Conservation (phyloP, 1,140 invertebrate genomes). For the Maniola jurtina region DNA sequence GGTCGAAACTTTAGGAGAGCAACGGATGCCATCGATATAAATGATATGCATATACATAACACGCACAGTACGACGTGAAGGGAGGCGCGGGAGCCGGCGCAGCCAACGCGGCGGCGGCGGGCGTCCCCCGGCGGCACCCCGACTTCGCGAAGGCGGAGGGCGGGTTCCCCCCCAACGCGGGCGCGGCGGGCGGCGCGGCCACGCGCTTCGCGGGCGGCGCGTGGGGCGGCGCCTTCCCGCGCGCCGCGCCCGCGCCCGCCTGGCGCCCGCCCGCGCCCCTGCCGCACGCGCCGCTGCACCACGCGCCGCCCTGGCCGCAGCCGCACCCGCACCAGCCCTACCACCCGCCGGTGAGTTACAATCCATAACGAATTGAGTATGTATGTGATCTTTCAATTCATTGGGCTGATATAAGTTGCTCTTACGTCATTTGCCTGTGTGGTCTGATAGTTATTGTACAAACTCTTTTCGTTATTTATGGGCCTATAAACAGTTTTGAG, state of each 20-base stretch:
- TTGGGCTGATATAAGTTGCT: no score
- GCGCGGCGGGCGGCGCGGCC: constrained; percentile 33
- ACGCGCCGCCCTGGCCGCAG: constrained; percentile 45
- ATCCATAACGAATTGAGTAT: neutral
- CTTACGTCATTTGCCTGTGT: neutral
- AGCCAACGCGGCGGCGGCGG: constrained; percentile 74
- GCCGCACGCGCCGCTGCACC: constrained; percentile 50
- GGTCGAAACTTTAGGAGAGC: constrained; percentile 2
- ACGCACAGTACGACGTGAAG: constrained; percentile 16
- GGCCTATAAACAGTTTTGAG: neutral
- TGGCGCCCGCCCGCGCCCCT: constrained; percentile 57
- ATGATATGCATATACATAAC: constrained; percentile 18
- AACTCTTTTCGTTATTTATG: neutral
- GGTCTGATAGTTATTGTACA: neutral
- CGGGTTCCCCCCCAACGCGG: constrained; percentile 34
- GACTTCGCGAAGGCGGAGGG: constrained; percentile 90
- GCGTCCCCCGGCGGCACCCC: constrained; percentile 88
- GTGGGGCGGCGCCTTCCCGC: constrained; percentile 54
- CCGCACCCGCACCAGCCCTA: constrained; percentile 57
- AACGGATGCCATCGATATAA: constrained; percentile 1
- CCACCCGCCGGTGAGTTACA: constrained; percentile 49
- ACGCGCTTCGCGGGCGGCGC: constrained; percentile 47
- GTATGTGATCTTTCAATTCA: no score
- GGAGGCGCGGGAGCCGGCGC: constrained; percentile 36
- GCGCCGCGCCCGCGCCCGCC: constrained; percentile 47